Percentiles rank a stretch among this genome's conserved stretches.
These are phyloP conservation scores for Enteromius viviparus DNA, from an alignment of 2,797 vertebrate species.

Conservation along the genomic window DNA sequence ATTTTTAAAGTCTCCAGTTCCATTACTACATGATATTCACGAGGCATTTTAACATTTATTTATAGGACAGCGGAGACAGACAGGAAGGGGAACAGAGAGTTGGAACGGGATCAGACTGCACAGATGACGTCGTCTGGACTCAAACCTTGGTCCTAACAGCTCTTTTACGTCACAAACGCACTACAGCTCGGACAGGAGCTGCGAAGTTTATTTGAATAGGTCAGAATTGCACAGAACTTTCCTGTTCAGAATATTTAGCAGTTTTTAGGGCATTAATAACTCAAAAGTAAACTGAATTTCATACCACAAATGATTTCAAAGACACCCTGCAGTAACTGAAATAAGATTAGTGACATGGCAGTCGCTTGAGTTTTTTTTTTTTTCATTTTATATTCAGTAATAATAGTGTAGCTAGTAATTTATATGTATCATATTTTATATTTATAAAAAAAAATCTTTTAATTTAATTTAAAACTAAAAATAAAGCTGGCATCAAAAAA, in stretches of 20 bases:
- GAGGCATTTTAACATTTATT: conserved; percentile 5
- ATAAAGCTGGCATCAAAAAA: background rate
- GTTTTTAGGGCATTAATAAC: background rate
- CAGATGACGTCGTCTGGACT: background rate
- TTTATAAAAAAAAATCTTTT: background rate
- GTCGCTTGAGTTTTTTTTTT: background rate
- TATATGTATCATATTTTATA: background rate
- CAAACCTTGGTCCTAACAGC: background rate
- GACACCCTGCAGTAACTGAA: conserved; percentile 2
- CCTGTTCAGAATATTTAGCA: background rate
- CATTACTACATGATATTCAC: conserved; percentile 21
- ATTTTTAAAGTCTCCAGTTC: conserved; percentile 3
- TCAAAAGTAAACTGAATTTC: background rate
- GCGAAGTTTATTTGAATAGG: background rate
- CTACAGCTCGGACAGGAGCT: background rate
- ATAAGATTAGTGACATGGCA: conserved; percentile 6
- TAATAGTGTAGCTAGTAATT: background rate
- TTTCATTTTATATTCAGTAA: background rate
- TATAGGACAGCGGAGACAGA: conserved; percentile 4
- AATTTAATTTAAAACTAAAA: background rate
- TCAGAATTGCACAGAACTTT: background rate
- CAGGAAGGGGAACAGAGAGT: background rate
- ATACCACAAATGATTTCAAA: background rate
- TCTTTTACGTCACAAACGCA: background rate
- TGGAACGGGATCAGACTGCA: background rate